Base-by-base conservation (phyloP, 1,140 invertebrate species). In the Plutomurus gul region DNA sequence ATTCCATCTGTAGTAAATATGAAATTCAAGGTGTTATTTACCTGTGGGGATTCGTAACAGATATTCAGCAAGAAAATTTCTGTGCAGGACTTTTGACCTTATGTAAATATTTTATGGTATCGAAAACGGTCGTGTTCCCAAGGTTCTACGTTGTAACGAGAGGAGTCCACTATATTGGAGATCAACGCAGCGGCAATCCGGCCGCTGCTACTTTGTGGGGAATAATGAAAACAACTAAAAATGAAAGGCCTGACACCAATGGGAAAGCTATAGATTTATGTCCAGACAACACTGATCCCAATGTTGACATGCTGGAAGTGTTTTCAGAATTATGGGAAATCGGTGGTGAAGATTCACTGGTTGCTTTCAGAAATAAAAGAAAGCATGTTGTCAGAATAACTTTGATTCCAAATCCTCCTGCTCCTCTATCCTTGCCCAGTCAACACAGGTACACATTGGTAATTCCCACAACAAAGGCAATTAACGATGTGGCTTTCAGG, bases 321-420 rank as follows among this genome's bases (percentile, higher is more conserved):
- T 72, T 72, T 40, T 25, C 36, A 11, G 70, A 72, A 40, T 25
- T 72, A 11, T 72, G 70, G 70, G 18, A 39, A 43, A 33, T 46
- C 22, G 13, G 7, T 13, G 36, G 40, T 2, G 78, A 80, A 33
- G 78, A 76, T 5, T 37, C 13, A 1, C 16, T 36, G 16, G 10
- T 80, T 36, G 75, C 78, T 8, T 60, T 70, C 30, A 46, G 73
- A n/a, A 43, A 70, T 4, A 39, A 43, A n/a, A 76, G 49, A 37
- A 47, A 49, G 22, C 51, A 37, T 16, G 51, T 80, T 8, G 40
- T 49, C 3, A 39, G 73, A 47, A 40, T 75, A 8, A 27, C 27
- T 10, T 25, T 33, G 4, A 47, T 46, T 3, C 27, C 36, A n/a
- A 30, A 18, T 33, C 36, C 73, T 3, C 36, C 27, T 18, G 43